Evolutionary conservation across 2,113 vertebrate species (phyloP).

Genomic region (Bombycilla garrulus): DNA sequence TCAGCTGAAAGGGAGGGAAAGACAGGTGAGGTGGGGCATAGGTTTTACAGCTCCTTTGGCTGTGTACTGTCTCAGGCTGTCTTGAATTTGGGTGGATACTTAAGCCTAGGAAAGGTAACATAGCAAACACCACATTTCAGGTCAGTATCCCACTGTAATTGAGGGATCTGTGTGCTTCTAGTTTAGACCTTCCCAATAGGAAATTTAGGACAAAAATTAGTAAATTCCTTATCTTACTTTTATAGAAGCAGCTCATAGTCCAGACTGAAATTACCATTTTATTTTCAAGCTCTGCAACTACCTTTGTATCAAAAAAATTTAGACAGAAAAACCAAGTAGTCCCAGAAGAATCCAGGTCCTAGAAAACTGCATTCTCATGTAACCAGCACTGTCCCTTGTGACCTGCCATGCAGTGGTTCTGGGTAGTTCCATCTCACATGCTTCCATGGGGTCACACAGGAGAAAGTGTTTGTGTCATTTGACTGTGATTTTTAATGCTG

Average conservation of each 20-base stretch:
- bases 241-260: not conserved
- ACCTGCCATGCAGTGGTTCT: not conserved
- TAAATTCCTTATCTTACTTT: not conserved
- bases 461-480: not conserved
- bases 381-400: not conserved
- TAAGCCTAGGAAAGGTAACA: not conserved
- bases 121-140: not conserved
- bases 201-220: not conserved
- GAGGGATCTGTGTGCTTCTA: not conserved
- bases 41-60: not conserved
- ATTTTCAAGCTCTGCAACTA: not conserved
- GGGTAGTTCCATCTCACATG: rapidly evolving
- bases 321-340: not conserved
- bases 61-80: not conserved
- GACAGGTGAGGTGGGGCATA: not conserved
- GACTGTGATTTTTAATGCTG: not conserved
- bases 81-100: not conserved
- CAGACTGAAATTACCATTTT: not conserved
- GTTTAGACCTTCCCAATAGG: not conserved
- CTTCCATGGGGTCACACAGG: rapidly evolving
- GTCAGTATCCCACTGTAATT: not conserved
- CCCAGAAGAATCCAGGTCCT: not conserved
- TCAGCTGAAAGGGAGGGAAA: not conserved
- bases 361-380: not conserved
- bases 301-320: not conserved